These are phyloP conservation scores for Eueremaeus valkanovi DNA, from an alignment of 2,888 invertebrate species.

Conservation along the genomic window DNA sequence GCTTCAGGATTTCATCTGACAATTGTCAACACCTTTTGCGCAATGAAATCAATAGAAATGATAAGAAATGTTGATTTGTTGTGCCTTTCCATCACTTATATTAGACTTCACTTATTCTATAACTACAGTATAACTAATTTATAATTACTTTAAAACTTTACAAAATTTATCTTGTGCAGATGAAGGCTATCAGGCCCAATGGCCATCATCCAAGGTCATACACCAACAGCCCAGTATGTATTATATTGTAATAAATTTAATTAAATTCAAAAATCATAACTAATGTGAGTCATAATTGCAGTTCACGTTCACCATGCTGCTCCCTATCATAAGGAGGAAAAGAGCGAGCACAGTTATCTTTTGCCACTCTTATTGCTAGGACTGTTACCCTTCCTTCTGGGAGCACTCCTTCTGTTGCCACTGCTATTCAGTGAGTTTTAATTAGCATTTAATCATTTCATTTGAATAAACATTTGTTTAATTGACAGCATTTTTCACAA, in stretches of 20 bases:
- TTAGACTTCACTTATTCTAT: background rate
- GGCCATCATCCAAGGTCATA: background rate
- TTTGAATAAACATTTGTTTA: background rate
- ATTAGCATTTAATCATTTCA: background rate
- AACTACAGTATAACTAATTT: no score
- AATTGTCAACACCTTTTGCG: no score
- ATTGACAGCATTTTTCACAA: background rate
- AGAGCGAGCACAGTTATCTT: background rate
- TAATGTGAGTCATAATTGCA: background rate
- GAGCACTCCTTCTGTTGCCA: background rate
- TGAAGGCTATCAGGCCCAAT: background rate
- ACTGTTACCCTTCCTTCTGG: background rate
- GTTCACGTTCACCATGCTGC: background rate
- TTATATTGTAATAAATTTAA: background rate
- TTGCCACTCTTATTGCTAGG: background rate
- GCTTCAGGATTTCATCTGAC: no score
- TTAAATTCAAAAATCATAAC: background rate
- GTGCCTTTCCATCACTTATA: background rate
- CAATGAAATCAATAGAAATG: no score
- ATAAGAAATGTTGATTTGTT: background rate
- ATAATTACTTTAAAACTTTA: background rate
- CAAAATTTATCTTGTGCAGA: background rate
- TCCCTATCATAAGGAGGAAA: constrained; percentile 1
- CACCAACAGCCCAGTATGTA: background rate
- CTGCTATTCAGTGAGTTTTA: background rate